phyloP scores from a whole-genome alignment of 2,888 invertebrate genomes.

The Plagiodera versicolora region DNA sequence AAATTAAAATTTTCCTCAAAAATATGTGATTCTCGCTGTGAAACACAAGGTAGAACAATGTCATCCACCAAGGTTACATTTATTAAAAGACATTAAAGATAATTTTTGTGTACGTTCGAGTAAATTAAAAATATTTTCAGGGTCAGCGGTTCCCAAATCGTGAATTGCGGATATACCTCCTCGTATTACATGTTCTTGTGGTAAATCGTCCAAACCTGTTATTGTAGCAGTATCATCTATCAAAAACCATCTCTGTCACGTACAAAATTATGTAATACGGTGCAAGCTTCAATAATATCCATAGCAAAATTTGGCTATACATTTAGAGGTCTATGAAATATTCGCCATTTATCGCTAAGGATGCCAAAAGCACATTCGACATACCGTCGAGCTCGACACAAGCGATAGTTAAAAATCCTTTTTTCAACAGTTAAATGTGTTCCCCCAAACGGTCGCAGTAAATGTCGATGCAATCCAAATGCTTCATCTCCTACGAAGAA shows the following conservation, averaged over 20 bases:
- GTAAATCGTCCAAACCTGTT: slow-evolving; percentile 9
- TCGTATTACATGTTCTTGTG: slow-evolving; percentile 8
- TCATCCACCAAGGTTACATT: slow-evolving; percentile 8
- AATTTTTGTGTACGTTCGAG: slow-evolving; percentile 7
- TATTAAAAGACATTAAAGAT: slow-evolving; percentile 6
- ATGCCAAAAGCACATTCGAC: slow-evolving; percentile 13
- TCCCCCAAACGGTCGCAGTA: slow-evolving; percentile 14
- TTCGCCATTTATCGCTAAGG: slow-evolving; percentile 13
- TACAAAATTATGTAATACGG: slow-evolving; percentile 15
- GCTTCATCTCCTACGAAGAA: slow-evolving; percentile 13
- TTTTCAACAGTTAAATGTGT: slow-evolving; percentile 8
- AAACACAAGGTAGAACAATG: slow-evolving; percentile 2
- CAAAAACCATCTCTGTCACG: slow-evolving; percentile 10
- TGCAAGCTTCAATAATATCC: slow-evolving; percentile 10
- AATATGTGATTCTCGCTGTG: too few relatives aligned
- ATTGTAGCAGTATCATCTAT: slow-evolving; percentile 16
- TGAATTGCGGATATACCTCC: slow-evolving; percentile 13
- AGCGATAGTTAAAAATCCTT: slow-evolving; percentile 13
- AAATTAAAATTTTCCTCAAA: too few relatives aligned
- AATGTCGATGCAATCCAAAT: background rate
- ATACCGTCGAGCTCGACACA: slow-evolving; percentile 11
- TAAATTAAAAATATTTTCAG: slow-evolving; percentile 4
- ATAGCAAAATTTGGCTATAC: slow-evolving; percentile 1
- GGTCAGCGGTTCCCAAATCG: background rate
- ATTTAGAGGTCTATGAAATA: slow-evolving; percentile 13